phyloP scores from a whole-genome alignment of 2,888 invertebrate species.

The Caenorhabditis doughertyi region DNA sequence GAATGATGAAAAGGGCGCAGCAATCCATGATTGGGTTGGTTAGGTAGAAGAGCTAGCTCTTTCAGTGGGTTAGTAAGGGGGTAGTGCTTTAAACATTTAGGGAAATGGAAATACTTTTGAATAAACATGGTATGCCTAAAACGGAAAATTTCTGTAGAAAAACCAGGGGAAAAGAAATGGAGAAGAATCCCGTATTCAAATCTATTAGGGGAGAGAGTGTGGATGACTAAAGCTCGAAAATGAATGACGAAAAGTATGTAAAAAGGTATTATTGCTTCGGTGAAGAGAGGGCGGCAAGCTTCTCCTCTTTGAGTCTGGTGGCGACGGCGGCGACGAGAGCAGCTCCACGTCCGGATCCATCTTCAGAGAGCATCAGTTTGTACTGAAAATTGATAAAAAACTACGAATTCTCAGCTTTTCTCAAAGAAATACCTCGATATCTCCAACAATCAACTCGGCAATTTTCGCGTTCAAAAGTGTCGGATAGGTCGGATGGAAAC shows the following conservation, averaged over 20 bases:
- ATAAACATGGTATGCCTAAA: conserved; percentile 25
- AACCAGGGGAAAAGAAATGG: not conserved
- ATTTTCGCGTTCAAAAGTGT: conserved; percentile 79
- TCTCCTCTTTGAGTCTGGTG: conserved; percentile 75
- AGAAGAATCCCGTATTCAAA: conserved; percentile 35
- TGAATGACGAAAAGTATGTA: not conserved
- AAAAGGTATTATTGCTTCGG: not conserved
- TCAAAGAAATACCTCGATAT: conserved; percentile 72
- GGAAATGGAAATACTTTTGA: not conserved
- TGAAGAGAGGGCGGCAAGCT: conserved; percentile 28
- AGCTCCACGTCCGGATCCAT: conserved; percentile 96
- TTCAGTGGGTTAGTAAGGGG: conserved; percentile 31
- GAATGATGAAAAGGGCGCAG: no score
- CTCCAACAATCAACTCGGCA: conserved; percentile 78
- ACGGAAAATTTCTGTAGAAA: not conserved
- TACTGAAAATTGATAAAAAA: conserved; percentile 86
- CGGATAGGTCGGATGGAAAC: conserved; percentile 84
- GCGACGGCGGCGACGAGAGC: conserved; percentile 95
- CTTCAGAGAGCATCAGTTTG: conserved; percentile 94
- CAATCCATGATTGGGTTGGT: conserved; percentile 26
- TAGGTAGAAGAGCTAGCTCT: not conserved
- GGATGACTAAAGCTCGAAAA: conserved; percentile 29
- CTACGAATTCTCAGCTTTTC: not conserved
- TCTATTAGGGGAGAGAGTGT: conserved; percentile 10
- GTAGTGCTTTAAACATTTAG: conserved; percentile 19